Base-by-base conservation (phyloP, 2,113 vertebrate species). In the Sisor rabdophorus region DNA sequence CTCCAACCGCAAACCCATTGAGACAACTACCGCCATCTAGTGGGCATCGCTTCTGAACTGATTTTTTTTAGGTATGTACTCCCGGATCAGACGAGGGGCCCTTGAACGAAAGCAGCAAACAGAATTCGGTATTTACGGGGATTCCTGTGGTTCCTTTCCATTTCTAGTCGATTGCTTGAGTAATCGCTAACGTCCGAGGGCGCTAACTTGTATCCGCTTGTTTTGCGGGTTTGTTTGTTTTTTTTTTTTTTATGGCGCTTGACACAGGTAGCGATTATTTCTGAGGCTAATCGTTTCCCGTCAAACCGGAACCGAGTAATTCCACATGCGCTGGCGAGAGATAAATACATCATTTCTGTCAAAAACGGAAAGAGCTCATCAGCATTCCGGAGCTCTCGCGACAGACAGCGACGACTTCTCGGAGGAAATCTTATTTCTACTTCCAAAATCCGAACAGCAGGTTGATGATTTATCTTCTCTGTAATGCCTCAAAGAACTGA, bases 21-120 rank as follows among this genome's bases (percentile, higher is more conserved):
- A 71, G 61, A 71, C 59, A 53, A 48, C 76, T 54, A 78, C 52
- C 78, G 82, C 84, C 84, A 71, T 77, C 84, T 83, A 74, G 82
- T 84, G 82, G 22, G 44, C 20, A 61, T 13, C 11, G 0, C 10
- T 17, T 26, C 15, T 36, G 8, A 40, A 32, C 16, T 12, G n/a
- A n/a, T 32, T 56, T 44, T 15, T 10, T n/a, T n/a, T 76, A 36
- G 11, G 65, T 4, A 47, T n/a, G n/a, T n/a, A n/a, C n/a, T n/a
- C 15, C 20, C 24, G n/a, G 61, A 67, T 55, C 50, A 55, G 22
- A 56, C 9, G n/a, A 11, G 4, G n/a, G 4, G 22, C 30, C 7
- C 5, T 20, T 64, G 48, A 44, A 55, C 40, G 22, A 71, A 63
- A 26, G 28, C 56, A 17, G 12, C 11, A 48, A 54, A 55, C 20